Percentiles rank a stretch among this genome's conserved stretches.
These are phyloP conservation scores for Heliconius congener DNA, from an alignment of 1,140 invertebrate species.

Conservation along the genomic window DNA sequence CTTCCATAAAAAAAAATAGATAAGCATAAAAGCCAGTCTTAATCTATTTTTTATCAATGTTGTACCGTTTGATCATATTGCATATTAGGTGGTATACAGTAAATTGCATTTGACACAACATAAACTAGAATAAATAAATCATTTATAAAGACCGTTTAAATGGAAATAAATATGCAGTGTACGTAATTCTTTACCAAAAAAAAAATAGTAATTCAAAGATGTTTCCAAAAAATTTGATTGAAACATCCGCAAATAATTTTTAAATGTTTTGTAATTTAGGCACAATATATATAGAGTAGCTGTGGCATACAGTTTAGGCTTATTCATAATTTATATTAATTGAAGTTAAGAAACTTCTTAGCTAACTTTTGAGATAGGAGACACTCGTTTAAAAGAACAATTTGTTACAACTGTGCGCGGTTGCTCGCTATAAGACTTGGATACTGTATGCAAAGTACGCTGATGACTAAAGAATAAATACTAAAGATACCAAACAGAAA, in stretches of 20 bases:
- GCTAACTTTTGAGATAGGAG: slow-evolving; percentile 47
- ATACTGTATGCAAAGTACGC: not conserved
- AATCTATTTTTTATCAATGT: no score
- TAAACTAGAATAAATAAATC: no score
- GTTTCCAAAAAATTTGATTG: not conserved
- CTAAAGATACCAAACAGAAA: not conserved
- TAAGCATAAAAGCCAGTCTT: no score
- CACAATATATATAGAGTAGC: not conserved
- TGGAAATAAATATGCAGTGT: no score
- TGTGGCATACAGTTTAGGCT: slow-evolving; percentile 22
- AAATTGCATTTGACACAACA: no score
- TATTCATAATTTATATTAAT: slow-evolving; percentile 61
- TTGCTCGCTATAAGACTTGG: slow-evolving; percentile 37
- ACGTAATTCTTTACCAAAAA: not conserved
- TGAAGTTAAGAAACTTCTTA: slow-evolving; percentile 43
- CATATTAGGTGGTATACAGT: no score
- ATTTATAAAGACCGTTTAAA: no score
- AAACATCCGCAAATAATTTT: not conserved
- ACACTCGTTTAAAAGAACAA: slow-evolving; percentile 58
- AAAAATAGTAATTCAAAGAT: not conserved
- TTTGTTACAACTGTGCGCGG: slow-evolving; percentile 54
- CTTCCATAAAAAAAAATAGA: no score
- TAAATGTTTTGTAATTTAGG: not conserved
- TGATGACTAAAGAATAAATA: not conserved
- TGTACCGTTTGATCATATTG: no score